phyloP scores from a whole-genome alignment of 2,113 vertebrate genomes.

The Probosciger aterrimus region DNA sequence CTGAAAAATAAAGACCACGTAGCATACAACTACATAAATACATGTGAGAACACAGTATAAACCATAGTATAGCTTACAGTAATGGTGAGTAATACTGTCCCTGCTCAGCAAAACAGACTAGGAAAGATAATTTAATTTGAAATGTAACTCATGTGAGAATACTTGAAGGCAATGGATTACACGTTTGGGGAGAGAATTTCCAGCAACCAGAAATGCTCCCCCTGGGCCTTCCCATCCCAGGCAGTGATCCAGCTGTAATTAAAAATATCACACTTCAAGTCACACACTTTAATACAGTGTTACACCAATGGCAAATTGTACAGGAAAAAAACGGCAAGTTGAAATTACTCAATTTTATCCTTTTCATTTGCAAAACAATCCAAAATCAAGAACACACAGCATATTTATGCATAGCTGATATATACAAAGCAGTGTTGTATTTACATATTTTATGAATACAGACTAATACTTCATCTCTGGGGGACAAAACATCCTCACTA shows the following conservation, averaged over 20 bases:
- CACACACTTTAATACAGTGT: background rate
- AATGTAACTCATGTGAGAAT: background rate
- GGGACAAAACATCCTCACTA: background rate
- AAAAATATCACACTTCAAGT: background rate
- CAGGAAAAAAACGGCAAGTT: background rate
- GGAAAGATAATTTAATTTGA: background rate
- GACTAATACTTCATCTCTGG: background rate
- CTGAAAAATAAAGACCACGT: background rate
- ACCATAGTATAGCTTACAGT: accelerated
- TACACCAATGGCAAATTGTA: background rate
- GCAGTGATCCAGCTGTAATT: background rate
- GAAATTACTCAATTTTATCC: background rate
- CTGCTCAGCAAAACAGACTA: background rate
- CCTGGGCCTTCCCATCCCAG: background rate
- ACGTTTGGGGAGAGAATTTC: background rate
- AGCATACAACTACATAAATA: background rate
- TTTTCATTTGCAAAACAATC: background rate
- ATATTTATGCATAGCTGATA: background rate
- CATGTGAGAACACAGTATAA: background rate
- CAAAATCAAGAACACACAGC: background rate
- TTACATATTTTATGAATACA: background rate
- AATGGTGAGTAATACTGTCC: background rate
- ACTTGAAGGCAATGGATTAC: background rate
- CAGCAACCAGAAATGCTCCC: background rate
- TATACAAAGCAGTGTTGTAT: background rate